These are phyloP conservation scores for Agrochola lota DNA, from an alignment of 2,888 invertebrate species.

Conservation along the genomic window DNA sequence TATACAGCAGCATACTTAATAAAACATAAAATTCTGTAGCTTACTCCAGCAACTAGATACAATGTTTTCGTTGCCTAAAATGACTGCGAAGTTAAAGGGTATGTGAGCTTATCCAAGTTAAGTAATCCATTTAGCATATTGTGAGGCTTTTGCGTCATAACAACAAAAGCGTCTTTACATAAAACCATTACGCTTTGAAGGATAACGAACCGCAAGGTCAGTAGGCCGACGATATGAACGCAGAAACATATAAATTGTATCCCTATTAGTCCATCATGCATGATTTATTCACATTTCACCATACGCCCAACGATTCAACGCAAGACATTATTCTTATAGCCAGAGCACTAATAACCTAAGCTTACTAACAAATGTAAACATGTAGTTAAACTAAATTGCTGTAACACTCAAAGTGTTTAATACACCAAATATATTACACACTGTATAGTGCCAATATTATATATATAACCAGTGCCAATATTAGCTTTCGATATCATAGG, in stretches of 20 bases:
- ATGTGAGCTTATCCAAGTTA: neutral
- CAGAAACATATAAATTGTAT: neutral
- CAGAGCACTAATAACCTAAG: conserved; percentile 2
- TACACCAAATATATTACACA: conserved; percentile 23
- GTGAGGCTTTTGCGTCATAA: neutral
- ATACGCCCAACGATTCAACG: neutral
- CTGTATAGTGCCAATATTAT: neutral
- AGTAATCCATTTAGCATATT: neutral
- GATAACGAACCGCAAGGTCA: conserved; percentile 5
- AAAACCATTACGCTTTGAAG: neutral
- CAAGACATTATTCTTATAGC: neutral
- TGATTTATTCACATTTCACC: neutral
- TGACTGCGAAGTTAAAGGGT: neutral
- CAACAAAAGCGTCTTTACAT: neutral
- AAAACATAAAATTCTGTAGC: neutral
- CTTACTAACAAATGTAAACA: conserved; percentile 23
- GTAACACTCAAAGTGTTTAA: conserved; percentile 22
- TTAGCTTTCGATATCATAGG: conserved; percentile 44
- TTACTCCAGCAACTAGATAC: neutral
- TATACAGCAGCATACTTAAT: too few species aligned
- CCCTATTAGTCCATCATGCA: neutral
- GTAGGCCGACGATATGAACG: neutral
- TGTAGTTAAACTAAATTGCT: conserved; percentile 13
- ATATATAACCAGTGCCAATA: conserved; percentile 29
- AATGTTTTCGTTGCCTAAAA: conserved; percentile 6